Base-by-base conservation (phyloP, 2,888 invertebrate genomes). In the Drosophila monieri region DNA sequence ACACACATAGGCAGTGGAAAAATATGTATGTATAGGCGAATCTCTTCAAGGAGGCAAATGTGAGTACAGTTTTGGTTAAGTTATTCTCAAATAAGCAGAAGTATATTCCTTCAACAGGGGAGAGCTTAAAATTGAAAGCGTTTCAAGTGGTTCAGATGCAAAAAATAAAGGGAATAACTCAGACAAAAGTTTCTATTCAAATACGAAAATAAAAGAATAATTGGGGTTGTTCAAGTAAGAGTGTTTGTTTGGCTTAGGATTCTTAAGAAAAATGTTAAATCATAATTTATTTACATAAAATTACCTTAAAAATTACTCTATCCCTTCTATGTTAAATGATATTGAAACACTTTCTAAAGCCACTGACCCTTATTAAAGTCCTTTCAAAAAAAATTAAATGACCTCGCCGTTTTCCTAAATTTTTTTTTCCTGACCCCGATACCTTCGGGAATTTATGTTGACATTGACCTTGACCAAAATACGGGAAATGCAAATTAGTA, bases 391-490 rank as follows among this genome's bases (percentile, higher is more conserved):
- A 15, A 47, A 32, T 47, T 41, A 23, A 23, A 23, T 41, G 9
- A 49, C 6, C 9, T 27, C n/a, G 3, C 14, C n/a, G 10, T 30
- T 15, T 43, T 51, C 18, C 21, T 39, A 6, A 21, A 4, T 5
- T 12, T 37, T 37, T n/a, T 37, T 43, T 41, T 15, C 25, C 4
- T 55, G 85, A 79, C 79, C 76, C 74, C 73, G 78, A 76, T 48
- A 62, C 14, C 71, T 56, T 54, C 55, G 6, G 46, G 41, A 80
- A 77, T 78, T 74, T 61, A 72, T 76, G 56, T 78, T 75, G 72
- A 52, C 76, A 70, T 73, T 78, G 84, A 74, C 89, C 89, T 87
- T 88, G 87, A 87, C 85, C 88, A 62, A 74, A 73, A 72, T 71
- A 52, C 51, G 51, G 49, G 30, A 79, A 77, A 85, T 87, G 85